A percentile compares a stretch with the other conserved stretches of the same genome.
Conservation (phyloP, 2,888 invertebrate genomes). For the Pollenia angustigena region DNA sequence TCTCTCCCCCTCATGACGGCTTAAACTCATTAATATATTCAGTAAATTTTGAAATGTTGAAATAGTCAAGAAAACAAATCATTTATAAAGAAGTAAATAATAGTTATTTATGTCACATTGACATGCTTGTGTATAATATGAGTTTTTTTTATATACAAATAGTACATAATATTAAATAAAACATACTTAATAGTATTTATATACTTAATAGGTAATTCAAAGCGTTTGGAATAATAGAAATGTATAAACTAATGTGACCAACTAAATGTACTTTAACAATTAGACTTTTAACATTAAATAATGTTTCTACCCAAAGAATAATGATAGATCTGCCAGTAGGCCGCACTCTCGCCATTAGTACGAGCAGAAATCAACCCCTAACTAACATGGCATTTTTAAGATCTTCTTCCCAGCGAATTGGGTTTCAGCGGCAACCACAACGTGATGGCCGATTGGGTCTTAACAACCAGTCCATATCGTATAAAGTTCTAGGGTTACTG, state of each 20-base stretch:
- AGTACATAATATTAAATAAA: conserved; percentile 15
- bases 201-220: not conserved
- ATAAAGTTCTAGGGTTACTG: too few species aligned
- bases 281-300: too few species aligned
- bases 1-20: conserved; percentile 22
- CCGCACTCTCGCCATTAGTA: too few species aligned
- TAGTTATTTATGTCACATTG: conserved; percentile 76
- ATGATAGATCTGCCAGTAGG: too few species aligned
- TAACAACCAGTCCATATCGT: too few species aligned
- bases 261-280: not conserved
- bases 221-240: conserved; percentile 5
- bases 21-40: conserved; percentile 31
- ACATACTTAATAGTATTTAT: conserved; percentile 17
- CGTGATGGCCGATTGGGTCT: too few species aligned
- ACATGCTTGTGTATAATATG: conserved; percentile 74
- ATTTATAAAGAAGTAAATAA: conserved; percentile 52
- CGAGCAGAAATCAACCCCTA: too few species aligned
- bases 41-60: conserved; percentile 12
- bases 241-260: conserved; percentile 41
- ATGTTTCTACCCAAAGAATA: too few species aligned
- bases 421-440: too few species aligned
- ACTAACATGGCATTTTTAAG: too few species aligned
- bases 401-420: too few species aligned
- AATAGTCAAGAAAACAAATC: conserved; percentile 29
- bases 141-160: conserved; percentile 50